Conservation (phyloP, 2,888 invertebrate genomes). For the Diarsia brunnea region DNA sequence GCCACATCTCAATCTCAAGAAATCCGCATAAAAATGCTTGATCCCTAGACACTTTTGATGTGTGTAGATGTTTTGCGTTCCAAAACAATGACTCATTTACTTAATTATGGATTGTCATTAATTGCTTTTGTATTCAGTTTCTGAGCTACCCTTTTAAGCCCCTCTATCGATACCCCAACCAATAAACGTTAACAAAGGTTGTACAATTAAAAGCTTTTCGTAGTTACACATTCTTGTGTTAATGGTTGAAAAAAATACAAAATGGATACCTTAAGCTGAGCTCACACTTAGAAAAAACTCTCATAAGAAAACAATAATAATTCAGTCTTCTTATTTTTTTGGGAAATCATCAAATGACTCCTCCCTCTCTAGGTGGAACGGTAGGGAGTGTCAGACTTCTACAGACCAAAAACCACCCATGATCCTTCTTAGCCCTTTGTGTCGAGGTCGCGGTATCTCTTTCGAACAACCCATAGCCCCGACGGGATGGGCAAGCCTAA, state of each 20-base stretch:
- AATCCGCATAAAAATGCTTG: no score
- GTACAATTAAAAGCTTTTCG: slow-evolving; percentile 57
- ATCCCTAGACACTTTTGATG: no score
- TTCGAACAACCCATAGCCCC: no score
- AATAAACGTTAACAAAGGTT: slow-evolving; percentile 43
- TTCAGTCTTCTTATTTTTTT: no score
- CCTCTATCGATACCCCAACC: neutral
- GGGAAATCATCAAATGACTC: no score
- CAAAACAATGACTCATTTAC: slow-evolving; percentile 11
- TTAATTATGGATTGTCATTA: neutral
- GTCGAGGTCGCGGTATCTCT: no score
- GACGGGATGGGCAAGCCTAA: no score
- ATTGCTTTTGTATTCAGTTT: slow-evolving; percentile 1
- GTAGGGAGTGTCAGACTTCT: no score
- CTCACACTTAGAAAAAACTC: neutral
- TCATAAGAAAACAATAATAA: neutral
- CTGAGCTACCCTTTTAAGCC: slow-evolving; percentile 9
- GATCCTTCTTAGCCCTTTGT: no score
- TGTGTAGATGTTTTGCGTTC: neutral
- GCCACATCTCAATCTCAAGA: no score
- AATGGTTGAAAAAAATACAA: slow-evolving; percentile 29
- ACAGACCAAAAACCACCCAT: no score
- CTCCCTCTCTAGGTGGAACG: no score
- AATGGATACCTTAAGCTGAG: slow-evolving; percentile 21
- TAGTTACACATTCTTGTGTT: slow-evolving; percentile 33